Conservation (phyloP, 2,888 invertebrate species). For the Yponomeuta sedellus region DNA sequence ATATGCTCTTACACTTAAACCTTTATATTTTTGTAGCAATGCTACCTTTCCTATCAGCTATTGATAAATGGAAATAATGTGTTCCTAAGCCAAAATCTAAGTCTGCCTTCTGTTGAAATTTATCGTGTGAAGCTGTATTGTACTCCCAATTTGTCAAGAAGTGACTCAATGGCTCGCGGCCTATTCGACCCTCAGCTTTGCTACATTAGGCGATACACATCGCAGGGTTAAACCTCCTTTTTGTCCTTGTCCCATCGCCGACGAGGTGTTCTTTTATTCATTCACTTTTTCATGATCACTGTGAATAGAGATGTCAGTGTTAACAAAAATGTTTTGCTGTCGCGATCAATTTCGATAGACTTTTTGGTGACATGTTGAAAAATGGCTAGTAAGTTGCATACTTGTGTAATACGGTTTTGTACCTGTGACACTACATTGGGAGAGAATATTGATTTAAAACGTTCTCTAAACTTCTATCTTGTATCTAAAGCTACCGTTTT, state of each 20-base stretch:
- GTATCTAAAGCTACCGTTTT: too few species aligned
- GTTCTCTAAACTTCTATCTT: too few species aligned
- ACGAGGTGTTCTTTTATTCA: background rate
- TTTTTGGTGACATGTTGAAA: too few species aligned
- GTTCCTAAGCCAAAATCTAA: background rate
- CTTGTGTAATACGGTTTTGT: too few species aligned
- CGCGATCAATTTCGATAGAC: background rate
- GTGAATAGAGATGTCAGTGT: background rate
- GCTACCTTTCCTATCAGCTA: too few species aligned
- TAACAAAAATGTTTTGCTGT: background rate
- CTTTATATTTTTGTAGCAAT: too few species aligned
- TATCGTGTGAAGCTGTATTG: background rate
- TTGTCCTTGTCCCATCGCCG: background rate
- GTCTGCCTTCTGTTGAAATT: background rate
- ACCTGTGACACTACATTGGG: too few species aligned
- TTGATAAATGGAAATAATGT: background rate
- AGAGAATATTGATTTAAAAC: too few species aligned
- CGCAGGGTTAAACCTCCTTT: slow-evolving; percentile 9
- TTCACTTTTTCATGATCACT: background rate
- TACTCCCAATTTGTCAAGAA: slow-evolving; percentile 15
- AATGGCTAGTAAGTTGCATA: too few species aligned
- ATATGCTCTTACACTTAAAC: too few species aligned
- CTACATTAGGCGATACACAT: slow-evolving; percentile 14
- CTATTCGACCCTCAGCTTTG: slow-evolving; percentile 1
- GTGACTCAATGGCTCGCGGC: slow-evolving; percentile 4